Percentiles rank a stretch among this genome's conserved stretches.
phyloP scores from a whole-genome alignment of 1,140 invertebrate species.

The Mactra quadrangularis region DNA sequence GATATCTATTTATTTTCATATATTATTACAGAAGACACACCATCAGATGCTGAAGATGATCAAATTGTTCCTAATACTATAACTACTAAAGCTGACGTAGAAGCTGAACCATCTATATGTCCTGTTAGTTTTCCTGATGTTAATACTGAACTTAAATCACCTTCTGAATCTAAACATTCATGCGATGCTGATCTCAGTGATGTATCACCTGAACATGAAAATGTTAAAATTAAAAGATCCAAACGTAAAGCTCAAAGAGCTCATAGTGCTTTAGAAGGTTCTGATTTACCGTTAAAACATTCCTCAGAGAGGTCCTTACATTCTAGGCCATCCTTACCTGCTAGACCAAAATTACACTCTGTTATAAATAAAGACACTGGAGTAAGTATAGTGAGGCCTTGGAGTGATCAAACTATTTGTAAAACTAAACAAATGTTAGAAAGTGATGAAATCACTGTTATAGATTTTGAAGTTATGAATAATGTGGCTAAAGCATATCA shows the following conservation, averaged over 20 bases:
- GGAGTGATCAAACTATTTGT: conserved; percentile 60
- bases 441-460: conserved; percentile 60
- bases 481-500: conserved; percentile 56
- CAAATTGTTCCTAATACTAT: conserved; percentile 59
- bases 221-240: conserved; percentile 41
- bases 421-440: conserved; percentile 59
- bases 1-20: too few species aligned
- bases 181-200: conserved; percentile 61
- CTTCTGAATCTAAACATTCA: conserved; percentile 55
- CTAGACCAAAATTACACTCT: conserved; percentile 50
- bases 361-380: conserved; percentile 61
- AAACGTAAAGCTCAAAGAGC: conserved; percentile 44
- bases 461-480: conserved; percentile 60
- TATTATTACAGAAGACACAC: conserved; percentile 46
- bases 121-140: conserved; percentile 16
- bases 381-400: conserved; percentile 47
- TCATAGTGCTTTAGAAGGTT: conserved; percentile 57
- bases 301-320: conserved; percentile 31
- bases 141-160: conserved; percentile 32
- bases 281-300: conserved; percentile 47
- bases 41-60: conserved; percentile 52
- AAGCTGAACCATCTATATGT: conserved; percentile 42
- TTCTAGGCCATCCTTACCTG: conserved; percentile 22
- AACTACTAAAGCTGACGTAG: conserved; percentile 62
- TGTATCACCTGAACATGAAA: conserved; percentile 52